Evolutionary conservation across 2,888 invertebrate genomes (phyloP).

Genomic region (Timema cristinae): DNA sequence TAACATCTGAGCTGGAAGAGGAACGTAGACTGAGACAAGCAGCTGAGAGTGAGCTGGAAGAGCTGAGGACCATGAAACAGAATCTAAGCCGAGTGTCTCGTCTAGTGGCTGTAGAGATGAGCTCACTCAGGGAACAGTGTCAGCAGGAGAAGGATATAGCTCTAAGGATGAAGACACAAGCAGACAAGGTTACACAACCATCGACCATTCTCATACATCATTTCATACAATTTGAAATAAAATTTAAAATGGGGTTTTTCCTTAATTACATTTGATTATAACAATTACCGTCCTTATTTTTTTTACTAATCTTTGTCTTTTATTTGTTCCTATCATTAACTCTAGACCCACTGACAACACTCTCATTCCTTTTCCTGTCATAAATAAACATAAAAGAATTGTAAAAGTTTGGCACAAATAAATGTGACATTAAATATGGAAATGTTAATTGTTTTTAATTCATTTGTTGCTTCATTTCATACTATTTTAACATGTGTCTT

Average conservation of each 20-base stretch:
- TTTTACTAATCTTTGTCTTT: not conserved
- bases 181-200: conserved; percentile 42
- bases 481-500: too few relatives aligned
- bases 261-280: not conserved
- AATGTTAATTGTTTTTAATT: too few relatives aligned
- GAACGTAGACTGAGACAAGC: conserved; percentile 41
- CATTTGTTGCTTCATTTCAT: too few relatives aligned
- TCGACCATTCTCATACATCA: too few relatives aligned
- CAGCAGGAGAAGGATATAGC: conserved; percentile 58
- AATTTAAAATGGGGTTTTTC: conserved; percentile 13
- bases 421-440: too few relatives aligned
- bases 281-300: too few relatives aligned
- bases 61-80: conserved; percentile 48
- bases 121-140: conserved; percentile 57
- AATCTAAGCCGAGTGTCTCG: conserved; percentile 62
- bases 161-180: conserved; percentile 45
- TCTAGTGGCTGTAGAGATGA: conserved; percentile 61
- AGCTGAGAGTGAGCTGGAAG: conserved; percentile 40
- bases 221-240: not conserved
- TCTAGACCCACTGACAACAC: not conserved
- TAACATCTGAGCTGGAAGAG: conserved; percentile 51
- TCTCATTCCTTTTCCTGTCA: too few relatives aligned
- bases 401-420: too few relatives aligned
- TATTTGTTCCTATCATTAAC: not conserved
- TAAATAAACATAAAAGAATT: too few relatives aligned